These are phyloP conservation scores for Discoglossus pictus DNA, from an alignment of 2,797 vertebrate genomes.

Conservation along the genomic window DNA sequence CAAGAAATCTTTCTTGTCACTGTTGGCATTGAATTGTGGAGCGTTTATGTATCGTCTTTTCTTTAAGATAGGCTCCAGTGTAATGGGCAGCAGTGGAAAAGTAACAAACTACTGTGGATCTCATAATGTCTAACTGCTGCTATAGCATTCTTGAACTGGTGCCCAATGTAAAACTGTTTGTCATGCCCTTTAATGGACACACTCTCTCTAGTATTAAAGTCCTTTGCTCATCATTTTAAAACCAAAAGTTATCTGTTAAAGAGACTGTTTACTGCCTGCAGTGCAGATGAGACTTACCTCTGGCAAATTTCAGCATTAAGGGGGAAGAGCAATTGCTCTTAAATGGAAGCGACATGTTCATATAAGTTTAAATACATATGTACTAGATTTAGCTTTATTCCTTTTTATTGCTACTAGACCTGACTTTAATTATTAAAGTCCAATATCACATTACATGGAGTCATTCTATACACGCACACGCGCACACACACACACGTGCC, in stretches of 20 bases:
- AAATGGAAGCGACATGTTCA: too few species aligned
- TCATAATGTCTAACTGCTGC: slow-evolving; percentile 59
- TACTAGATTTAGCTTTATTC: too few species aligned
- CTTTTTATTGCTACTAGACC: too few species aligned
- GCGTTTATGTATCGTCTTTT: neutral
- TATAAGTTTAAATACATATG: too few species aligned
- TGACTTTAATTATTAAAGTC: too few species aligned
- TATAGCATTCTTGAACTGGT: slow-evolving; percentile 70
- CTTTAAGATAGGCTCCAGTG: slow-evolving; percentile 56
- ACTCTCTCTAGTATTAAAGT: slow-evolving; percentile 60
- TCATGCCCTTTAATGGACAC: slow-evolving; percentile 73
- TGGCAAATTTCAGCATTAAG: too few species aligned
- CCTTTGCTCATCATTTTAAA: slow-evolving; percentile 60
- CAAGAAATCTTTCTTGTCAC: neutral
- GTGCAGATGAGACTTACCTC: too few species aligned
- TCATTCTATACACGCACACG: too few species aligned
- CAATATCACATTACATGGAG: too few species aligned
- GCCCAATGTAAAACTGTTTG: slow-evolving; percentile 61
- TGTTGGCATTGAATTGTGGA: slow-evolving; percentile 1
- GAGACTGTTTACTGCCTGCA: neutral
- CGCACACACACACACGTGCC: too few species aligned
- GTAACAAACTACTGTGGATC: slow-evolving; percentile 62
- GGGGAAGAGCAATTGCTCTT: too few species aligned
- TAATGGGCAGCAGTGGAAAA: slow-evolving; percentile 58
- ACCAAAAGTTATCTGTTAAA: slow-evolving; percentile 11